Base-by-base conservation (phyloP, 2,113 vertebrate genomes). In the Polypterus bichir region DNA sequence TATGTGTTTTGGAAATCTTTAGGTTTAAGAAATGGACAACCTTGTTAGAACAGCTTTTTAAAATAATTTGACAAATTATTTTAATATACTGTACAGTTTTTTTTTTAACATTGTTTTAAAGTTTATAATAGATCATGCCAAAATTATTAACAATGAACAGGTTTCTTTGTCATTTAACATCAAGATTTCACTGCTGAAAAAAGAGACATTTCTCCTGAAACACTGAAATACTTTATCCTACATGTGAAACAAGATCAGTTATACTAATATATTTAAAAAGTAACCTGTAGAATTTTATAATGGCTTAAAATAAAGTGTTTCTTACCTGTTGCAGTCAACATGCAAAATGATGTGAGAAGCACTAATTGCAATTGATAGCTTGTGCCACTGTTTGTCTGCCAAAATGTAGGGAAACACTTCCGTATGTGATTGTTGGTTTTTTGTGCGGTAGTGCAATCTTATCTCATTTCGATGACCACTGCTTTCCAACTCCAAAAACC, bases 381-480 rank as follows among this genome's bases (percentile, higher is more conserved):
- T 92, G 79, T 98, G 96, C 96, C 96, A 98, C 80, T 92, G 94
- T 71, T 89, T 83, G 67, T 98, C 96, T 46, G 93, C 94, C 77
- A 98, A 78, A 76, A 88, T 90, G 70, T 97, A 98, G 2, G 96
- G 94, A 74, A 98, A 97, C 62, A 94, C 88, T 86, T 98, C 94
- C 0, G 92, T 94, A 77, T 92, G 92, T 4, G 91, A 83, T 65
- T 82, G 91, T 58, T 89, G 89, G 59, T 83, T 87, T 77, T 85
- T 84, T 59, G 90, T 89, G 65, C 84, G 90, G 70, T 97, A 98
- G 79, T 97, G 96, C 51, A 97, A 90, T 59, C 93, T 87, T 68
- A 98, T 80, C 79, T 98, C 94, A 64, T 92, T 97, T 71, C 92
- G 88, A 76, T 97, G 93, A 44, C 96, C 94, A 0, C 96, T 98